These are phyloP conservation scores for Whitmania pigra DNA, from an alignment of 1,140 invertebrate species.

Conservation along the genomic window DNA sequence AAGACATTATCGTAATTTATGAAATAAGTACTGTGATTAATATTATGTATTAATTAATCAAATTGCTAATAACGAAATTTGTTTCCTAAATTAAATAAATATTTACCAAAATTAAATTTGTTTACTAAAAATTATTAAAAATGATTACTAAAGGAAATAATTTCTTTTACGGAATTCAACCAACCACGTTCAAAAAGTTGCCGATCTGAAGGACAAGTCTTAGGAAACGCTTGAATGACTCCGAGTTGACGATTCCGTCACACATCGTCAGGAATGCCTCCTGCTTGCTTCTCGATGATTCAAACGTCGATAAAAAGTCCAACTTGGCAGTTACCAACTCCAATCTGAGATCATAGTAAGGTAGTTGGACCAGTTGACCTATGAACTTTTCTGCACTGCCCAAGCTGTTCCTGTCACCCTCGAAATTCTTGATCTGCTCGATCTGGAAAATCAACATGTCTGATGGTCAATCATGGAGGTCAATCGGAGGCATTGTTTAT, in stretches of 20 bases:
- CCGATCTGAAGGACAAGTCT: conserved; percentile 37
- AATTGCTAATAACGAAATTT: too few relatives aligned
- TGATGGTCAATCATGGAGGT: not conserved
- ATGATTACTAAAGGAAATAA: not conserved
- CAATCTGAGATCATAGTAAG: conserved; percentile 68
- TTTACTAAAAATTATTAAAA: too few relatives aligned
- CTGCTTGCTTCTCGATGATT: not conserved
- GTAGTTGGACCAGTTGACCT: conserved; percentile 21
- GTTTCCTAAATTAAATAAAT: too few relatives aligned
- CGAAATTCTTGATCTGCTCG: conserved; percentile 15
- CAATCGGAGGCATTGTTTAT: conserved; percentile 25
- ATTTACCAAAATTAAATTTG: too few relatives aligned
- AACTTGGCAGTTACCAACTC: conserved; percentile 67
- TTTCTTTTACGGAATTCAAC: conserved; percentile 19
- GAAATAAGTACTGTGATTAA: not conserved
- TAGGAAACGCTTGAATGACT: conserved; percentile 36
- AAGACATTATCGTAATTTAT: too few relatives aligned
- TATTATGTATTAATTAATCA: not conserved
- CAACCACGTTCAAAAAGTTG: conserved; percentile 41
- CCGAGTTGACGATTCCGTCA: conserved; percentile 31
- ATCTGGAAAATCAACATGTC: conserved; percentile 24
- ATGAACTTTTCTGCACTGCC: conserved; percentile 30
- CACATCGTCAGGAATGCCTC: conserved; percentile 35
- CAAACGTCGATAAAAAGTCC: conserved; percentile 15
- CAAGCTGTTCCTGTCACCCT: conserved; percentile 23